Base-by-base conservation (phyloP, 2,888 invertebrate genomes). In the Leptogaster cylindrica region DNA sequence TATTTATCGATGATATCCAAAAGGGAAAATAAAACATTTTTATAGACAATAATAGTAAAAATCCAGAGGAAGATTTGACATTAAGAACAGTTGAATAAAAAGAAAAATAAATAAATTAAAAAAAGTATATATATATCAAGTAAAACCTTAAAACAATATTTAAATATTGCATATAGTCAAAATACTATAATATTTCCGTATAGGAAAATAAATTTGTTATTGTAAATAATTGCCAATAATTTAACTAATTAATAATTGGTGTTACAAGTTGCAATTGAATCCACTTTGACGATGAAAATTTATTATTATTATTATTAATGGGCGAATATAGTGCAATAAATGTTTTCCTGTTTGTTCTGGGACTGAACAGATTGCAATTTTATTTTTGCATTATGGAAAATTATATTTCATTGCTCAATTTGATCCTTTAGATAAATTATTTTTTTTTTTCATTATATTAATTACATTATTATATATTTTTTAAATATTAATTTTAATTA, bases 31-130 rank as follows among this genome's bases (percentile, higher is more conserved):
- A 44, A 61, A 44, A 44, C 58, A 67, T 67, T 67, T 58, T 67
- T 67, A 46, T 67, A 67, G 67, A 67, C 67, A 67, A 67, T 67
- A 67, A 67, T 67, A 61, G 58, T 61, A 50, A 58, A 67, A 67
- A 67, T 67, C 41, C 61, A 44, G 61, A 61, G 27, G 14, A 50
- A 58, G 23, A 61, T 39, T 67, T 39, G 36, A 61, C 36, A 48
- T 58, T 58, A 67, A 50, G 39, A 20, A 50, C 48, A 67, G 46
- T 39, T 67, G 44, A 27, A 61, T 61, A 44, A 44, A 61, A 61
- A 61, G 18, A 55, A 55, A 52, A 55, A 55, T 20, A 63, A 3
- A 14, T 20, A 63, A 16, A 44, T 12, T 3, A 27, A 10, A 28
- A 28, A 27, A 28, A 18, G 14, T 10, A 41, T 25, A 48, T 25